Percentiles rank a stretch among this genome's conserved stretches.
These are phyloP conservation scores for Cnemophilus loriae DNA, from an alignment of 2,113 vertebrate species.

Conservation along the genomic window DNA sequence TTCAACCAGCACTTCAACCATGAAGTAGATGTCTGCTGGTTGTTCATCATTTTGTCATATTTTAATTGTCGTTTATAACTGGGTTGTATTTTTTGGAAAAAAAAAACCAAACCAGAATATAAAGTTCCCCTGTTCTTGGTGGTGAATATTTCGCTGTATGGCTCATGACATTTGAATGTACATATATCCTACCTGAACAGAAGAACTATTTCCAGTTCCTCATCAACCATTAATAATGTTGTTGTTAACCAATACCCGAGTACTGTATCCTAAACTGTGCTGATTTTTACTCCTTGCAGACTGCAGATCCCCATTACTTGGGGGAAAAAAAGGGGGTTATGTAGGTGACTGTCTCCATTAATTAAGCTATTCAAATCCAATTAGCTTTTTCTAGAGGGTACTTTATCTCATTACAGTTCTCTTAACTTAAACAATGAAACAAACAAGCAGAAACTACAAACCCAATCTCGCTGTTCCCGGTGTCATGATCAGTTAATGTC, in stretches of 20 bases:
- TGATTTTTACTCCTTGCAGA: not conserved
- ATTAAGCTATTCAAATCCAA: constrained; percentile 4
- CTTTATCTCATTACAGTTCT: not conserved
- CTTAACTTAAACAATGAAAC: not conserved
- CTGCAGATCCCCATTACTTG: not conserved
- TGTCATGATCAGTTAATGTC: not conserved
- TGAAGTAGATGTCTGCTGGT: not conserved
- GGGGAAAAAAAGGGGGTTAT: not conserved
- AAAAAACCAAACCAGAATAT: not conserved
- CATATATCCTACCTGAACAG: not conserved
- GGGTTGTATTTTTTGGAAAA: not conserved
- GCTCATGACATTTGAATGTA: not conserved
- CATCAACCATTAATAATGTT: not conserved
- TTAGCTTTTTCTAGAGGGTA: not conserved
- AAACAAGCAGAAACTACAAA: not conserved
- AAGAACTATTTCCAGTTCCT: not conserved
- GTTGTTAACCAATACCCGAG: not conserved
- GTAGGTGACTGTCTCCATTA: not conserved
- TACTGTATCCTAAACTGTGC: not conserved
- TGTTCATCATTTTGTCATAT: not conserved
- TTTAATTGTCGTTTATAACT: not conserved
- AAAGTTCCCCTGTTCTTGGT: not conserved
- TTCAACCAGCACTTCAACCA: not conserved
- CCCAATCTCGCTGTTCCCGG: not conserved
- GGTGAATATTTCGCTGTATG: not conserved